These are phyloP conservation scores for Tetramorium alpestre DNA, from an alignment of 1,140 invertebrate species.

Conservation along the genomic window DNA sequence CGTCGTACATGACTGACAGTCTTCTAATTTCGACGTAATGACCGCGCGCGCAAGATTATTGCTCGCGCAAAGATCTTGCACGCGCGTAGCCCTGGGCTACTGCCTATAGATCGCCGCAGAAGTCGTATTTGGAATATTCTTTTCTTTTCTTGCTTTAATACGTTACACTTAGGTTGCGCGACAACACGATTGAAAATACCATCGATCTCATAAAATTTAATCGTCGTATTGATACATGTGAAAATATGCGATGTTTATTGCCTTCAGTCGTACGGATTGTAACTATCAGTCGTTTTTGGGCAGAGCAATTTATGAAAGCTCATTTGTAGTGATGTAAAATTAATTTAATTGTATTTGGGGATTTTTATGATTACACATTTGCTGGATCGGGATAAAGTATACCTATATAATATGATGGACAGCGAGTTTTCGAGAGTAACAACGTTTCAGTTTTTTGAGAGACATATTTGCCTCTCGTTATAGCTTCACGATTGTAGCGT, in stretches of 20 bases:
- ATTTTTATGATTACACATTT: not conserved
- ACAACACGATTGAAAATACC: conserved; percentile 21
- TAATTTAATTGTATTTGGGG: not conserved
- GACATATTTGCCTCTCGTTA: not conserved
- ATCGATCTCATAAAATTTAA: conserved; percentile 38
- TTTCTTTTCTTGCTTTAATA: not conserved
- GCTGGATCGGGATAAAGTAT: not conserved
- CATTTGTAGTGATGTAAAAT: conserved; percentile 2
- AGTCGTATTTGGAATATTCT: conserved; percentile 36
- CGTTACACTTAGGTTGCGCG: not conserved
- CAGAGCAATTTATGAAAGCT: not conserved
- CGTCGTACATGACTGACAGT: conserved; percentile 32
- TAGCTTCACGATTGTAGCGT: not conserved
- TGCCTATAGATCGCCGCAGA: conserved; percentile 20
- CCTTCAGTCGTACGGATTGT: not conserved
- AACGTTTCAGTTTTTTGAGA: not conserved
- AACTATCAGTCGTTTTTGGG: not conserved
- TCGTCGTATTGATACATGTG: not conserved
- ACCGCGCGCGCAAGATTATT: conserved; percentile 11
- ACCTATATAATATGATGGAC: too few species aligned
- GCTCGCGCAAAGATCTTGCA: conserved; percentile 24
- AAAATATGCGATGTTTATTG: conserved; percentile 2
- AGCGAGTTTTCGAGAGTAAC: not conserved
- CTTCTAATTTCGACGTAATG: conserved; percentile 51
- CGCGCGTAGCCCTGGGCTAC: conserved; percentile 8